Evolutionary conservation across 2,113 vertebrate genomes (phyloP).

Genomic region (Forbesichthys papilliferus): DNA sequence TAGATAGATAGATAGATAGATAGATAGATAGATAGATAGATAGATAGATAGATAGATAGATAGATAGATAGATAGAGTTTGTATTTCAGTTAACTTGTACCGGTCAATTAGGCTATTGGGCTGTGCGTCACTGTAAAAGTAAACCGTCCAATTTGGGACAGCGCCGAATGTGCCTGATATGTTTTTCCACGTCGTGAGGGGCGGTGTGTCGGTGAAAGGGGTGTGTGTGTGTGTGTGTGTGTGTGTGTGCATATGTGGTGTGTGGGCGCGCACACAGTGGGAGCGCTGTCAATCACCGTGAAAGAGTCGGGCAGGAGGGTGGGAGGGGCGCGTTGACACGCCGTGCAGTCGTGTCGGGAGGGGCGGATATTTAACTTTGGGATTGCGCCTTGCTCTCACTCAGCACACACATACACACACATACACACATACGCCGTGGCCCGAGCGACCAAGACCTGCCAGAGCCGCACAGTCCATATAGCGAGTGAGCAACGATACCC

Average conservation of each 20-base stretch:
- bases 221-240: conserved; percentile 18
- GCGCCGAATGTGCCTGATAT: conserved; percentile 67
- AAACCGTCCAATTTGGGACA: conserved; percentile 69
- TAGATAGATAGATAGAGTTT: background rate
- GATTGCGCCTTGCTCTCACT: conserved; percentile 70
- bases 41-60: background rate
- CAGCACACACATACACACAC: conserved; percentile 71
- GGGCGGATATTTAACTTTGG: conserved; percentile 87
- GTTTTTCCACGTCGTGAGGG: conserved; percentile 75
- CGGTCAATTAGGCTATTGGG: too few relatives aligned
- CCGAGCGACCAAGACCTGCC: conserved; percentile 62
- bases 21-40: too few relatives aligned
- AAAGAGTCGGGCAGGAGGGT: conserved; percentile 78
- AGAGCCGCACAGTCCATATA: conserved; percentile 40
- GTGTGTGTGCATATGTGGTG: conserved; percentile 14
- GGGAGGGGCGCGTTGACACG: conserved; percentile 81
- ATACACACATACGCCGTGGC: conserved; percentile 67
- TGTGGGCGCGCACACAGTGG: conserved; percentile 23
- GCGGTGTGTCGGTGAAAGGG: conserved; percentile 29
- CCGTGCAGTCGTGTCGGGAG: conserved; percentile 64
- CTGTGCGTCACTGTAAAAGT: too few relatives aligned
- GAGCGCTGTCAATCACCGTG: conserved; percentile 82
- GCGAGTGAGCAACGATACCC: too few relatives aligned
- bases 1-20: too few relatives aligned
- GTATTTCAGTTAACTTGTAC: background rate